Base-by-base conservation (phyloP, 2,113 vertebrate genomes). In the Ranitomeya imitator region DNA sequence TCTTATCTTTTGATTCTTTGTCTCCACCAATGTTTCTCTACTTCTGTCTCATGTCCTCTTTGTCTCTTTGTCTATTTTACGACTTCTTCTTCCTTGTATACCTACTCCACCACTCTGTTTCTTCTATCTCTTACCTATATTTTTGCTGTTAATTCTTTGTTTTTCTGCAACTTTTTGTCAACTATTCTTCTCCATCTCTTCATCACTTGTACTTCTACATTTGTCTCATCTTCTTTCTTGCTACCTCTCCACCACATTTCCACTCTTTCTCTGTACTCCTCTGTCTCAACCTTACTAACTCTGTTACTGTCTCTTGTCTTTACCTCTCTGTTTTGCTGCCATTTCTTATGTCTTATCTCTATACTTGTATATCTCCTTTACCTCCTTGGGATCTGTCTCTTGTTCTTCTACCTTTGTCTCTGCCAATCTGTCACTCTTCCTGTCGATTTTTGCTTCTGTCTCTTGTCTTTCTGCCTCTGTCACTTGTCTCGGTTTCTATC, bases 161-260 rank as follows among this genome's bases (percentile, higher is more conserved):
- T 21, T 73, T 26, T 16, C 51, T 73, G 91, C 18, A 0, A 60
- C 51, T 23, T 31, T 77, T 80, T 84, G 59, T 92, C 94, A 60
- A 21, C 83, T 88, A 61, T 71, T 19, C 51, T 63, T 69, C 83
- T 63, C 45, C 23, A 16, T 74, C 26, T 63, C 85, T 81, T 57
- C 18, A 51, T 59, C 15, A n/a, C 83, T 73, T 67, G 1, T 31
- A 4, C 6, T 7, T 19, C 10, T 12, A 18, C 18, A 57, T 61
- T 69, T 61, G 59, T 18, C 18, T 51, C 19, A 8, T 1, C 55
- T 89, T 31, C 61, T 83, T 19, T n/a, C 12, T 51, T 37, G 31
- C 37, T 67, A 14, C 21, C 21, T 63, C 45, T 73, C 26, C 16
- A 54, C 15, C 45, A 18, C 52, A 45, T 84, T 21, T 31, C 63